phyloP scores from a whole-genome alignment of 1,140 invertebrate species.

The Rhizoglyphus robini region DNA sequence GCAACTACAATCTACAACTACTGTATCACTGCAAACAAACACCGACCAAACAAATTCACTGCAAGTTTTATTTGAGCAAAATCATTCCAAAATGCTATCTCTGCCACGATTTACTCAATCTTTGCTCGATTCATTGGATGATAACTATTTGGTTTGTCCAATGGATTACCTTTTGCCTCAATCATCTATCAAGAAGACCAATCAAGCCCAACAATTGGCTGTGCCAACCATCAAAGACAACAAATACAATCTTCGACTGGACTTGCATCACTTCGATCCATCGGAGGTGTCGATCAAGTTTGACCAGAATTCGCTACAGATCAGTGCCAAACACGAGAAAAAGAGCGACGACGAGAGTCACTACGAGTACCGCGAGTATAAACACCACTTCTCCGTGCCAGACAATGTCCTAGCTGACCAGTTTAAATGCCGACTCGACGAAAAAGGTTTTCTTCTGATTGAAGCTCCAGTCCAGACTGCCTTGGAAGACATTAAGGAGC shows the following conservation, averaged over 20 bases:
- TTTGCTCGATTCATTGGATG: neutral
- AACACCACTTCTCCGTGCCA: neutral
- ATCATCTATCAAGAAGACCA: neutral
- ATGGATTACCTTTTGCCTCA: neutral
- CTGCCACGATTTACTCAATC: neutral
- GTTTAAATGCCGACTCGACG: neutral
- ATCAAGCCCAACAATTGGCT: too few species aligned
- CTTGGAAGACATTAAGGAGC: neutral
- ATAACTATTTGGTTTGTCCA: neutral
- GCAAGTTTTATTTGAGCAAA: neutral
- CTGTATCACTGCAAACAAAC: neutral
- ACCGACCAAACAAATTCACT: neutral
- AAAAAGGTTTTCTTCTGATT: neutral
- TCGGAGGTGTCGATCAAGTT: neutral
- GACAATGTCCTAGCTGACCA: neutral
- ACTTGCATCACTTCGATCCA: conserved; percentile 1
- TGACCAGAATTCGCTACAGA: neutral
- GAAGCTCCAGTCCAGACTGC: neutral
- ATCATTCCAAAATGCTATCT: neutral
- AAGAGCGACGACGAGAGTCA: neutral
- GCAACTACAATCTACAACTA: neutral
- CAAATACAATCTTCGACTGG: neutral
- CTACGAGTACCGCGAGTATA: neutral
- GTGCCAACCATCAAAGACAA: neutral
- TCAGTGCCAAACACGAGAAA: neutral